These are phyloP conservation scores for Hyles vespertilio DNA, from an alignment of 1,140 invertebrate species.

Conservation along the genomic window DNA sequence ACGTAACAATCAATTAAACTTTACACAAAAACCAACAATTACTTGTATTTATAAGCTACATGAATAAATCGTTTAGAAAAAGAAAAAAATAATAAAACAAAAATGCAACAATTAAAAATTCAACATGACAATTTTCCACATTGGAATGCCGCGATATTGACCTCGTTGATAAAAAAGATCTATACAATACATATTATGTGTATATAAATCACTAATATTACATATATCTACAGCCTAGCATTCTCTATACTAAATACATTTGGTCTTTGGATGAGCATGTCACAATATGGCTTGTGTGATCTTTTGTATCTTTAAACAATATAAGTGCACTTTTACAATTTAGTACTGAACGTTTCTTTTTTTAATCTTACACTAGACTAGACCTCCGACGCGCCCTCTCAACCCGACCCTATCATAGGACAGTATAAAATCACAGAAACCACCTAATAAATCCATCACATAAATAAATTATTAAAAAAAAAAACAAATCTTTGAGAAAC, in stretches of 20 bases:
- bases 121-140: conserved; percentile 34
- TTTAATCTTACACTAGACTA: conserved; percentile 68
- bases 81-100: conserved; percentile 16
- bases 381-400: conserved; percentile 53
- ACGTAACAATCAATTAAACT: conserved; percentile 54
- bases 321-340: conserved; percentile 71
- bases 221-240: conserved; percentile 61
- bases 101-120: conserved; percentile 38
- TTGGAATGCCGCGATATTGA: conserved; percentile 41
- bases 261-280: conserved; percentile 74
- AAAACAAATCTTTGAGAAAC: conserved; percentile 68
- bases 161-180: conserved; percentile 34
- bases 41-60: conserved; percentile 26
- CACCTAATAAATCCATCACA: conserved; percentile 40
- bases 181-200: conserved; percentile 36
- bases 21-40: conserved; percentile 47
- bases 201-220: conserved; percentile 46
- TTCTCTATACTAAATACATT: conserved; percentile 66
- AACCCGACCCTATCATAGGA: conserved; percentile 36
- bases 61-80: conserved; percentile 29
- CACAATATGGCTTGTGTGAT: conserved; percentile 67
- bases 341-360: conserved; percentile 47
- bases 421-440: conserved; percentile 58
- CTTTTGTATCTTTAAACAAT: conserved; percentile 60
- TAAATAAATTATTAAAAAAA: conserved; percentile 33